A percentile compares a stretch with the other conserved stretches of the same genome.
phyloP scores from a whole-genome alignment of 2,113 vertebrate genomes.

The Neoarius graeffei region DNA sequence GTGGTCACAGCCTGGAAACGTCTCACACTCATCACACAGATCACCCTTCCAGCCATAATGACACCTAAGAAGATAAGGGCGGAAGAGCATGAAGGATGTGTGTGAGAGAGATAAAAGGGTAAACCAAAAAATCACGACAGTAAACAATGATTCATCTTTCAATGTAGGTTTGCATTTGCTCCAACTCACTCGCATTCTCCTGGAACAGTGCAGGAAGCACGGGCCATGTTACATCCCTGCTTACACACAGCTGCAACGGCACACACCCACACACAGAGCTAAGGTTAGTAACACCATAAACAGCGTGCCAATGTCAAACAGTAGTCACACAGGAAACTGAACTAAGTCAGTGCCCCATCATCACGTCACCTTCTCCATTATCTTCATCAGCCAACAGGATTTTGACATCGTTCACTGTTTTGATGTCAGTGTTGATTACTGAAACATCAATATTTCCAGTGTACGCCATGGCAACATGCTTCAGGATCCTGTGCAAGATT shows the following conservation, averaged over 20 bases:
- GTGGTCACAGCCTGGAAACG: conserved; percentile 78
- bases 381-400: not conserved
- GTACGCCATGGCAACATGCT: not conserved
- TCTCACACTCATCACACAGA: conserved; percentile 76
- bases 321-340: not conserved
- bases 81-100: not conserved
- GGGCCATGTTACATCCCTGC: conserved; percentile 72
- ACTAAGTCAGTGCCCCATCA: not conserved
- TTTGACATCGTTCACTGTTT: conserved; percentile 20
- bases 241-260: conserved; percentile 70
- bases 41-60: conserved; percentile 78
- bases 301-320: not conserved
- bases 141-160: not conserved
- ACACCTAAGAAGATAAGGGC: conserved; percentile 66
- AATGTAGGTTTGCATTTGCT: not conserved
- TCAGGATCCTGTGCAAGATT: not conserved
- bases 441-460: conserved; percentile 21
- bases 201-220: conserved; percentile 71
- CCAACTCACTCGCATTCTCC: conserved; percentile 77
- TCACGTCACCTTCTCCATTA: conserved; percentile 2
- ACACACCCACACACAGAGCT: conserved; percentile 34
- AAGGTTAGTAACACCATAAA: conserved; percentile 16
- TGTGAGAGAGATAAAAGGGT: not conserved
- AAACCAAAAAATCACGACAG: not conserved
- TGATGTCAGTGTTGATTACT: conserved; percentile 30